phyloP scores from a whole-genome alignment of 2,888 invertebrate genomes.

The Hipparchia semele region DNA sequence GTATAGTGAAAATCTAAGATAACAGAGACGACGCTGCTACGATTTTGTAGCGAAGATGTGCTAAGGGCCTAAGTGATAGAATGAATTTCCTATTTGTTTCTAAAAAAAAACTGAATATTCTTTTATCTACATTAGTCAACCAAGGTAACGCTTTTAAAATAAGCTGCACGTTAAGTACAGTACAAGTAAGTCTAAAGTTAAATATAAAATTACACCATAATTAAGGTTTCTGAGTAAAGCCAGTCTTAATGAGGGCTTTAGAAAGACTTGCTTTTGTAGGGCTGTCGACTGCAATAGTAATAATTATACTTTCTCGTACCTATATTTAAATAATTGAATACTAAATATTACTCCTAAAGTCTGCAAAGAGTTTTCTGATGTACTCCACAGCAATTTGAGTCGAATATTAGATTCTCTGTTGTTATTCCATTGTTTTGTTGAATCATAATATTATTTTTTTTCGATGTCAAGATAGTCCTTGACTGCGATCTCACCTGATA shows the following conservation, averaged over 20 bases:
- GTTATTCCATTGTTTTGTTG: no score
- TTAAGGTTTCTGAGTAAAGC: slow-evolving; percentile 27
- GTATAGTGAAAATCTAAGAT: no score
- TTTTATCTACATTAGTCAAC: neutral
- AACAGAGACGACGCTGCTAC: no score
- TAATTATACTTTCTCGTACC: neutral
- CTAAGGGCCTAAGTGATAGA: no score
- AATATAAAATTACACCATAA: slow-evolving; percentile 27
- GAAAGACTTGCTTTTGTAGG: slow-evolving; percentile 13
- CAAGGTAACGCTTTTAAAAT: slow-evolving; percentile 12
- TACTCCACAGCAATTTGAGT: no score
- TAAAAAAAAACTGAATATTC: neutral
- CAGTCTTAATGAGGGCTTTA: slow-evolving; percentile 26
- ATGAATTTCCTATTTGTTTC: neutral
- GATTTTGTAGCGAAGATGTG: no score
- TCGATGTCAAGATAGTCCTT: no score
- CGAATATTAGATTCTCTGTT: no score
- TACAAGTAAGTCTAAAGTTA: slow-evolving; percentile 18
- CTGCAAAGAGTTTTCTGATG: no score
- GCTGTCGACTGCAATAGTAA: slow-evolving; percentile 11
- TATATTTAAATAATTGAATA: neutral
- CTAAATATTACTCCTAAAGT: neutral
- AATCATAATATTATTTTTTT: no score
- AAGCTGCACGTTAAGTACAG: slow-evolving; percentile 13
- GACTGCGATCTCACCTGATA: no score